Evolutionary conservation across 1,140 invertebrate species (phyloP), one percentile per base, ranked within the genome.

Genomic region (Aradophagus sp.): DNA sequence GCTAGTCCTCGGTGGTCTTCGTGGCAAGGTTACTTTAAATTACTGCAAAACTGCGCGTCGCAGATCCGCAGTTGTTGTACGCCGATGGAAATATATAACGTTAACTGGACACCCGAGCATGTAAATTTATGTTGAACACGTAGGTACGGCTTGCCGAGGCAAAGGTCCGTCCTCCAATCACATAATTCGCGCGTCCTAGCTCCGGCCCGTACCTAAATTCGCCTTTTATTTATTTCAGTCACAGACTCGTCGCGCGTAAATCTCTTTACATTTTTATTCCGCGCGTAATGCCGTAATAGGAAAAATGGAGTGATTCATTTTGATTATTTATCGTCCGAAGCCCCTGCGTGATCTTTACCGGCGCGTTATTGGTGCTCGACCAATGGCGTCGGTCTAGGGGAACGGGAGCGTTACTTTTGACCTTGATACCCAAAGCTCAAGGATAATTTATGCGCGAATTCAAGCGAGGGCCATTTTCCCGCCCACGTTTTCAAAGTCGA

Each of bases 81-180:
- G 61, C 50, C 44, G 35, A 50, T 68, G 53, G 63, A 72, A 69
- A 62, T 73, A 62, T 65, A 67, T 71, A 68, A 62, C 61, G 62
- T 66, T 75, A 75, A 65, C 67, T 48, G 62, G 61, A 73, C 61
- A 67, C 55, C 62, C 45, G 50, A 63, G 44, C 73, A 72, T 75
- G 70, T 75, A 74, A 75, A 75, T 77, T 77, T 74, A 77, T 75
- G 70, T 74, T 68, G 50, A 73, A 72, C 61, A 67, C 41, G 70
- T 62, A 65, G 56, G 44, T 68, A 59, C 44, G 62, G 68, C 50
- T 67, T 74, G 62, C 55, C 63, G 58, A 73, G 42, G 45, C 58
- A 68, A 74, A 61, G 59, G 45, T 63, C 55, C 31, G 70, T 77
- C 61, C 66, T 74, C 67, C 72, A 74, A 70, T 70, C 72, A 66